Evolutionary conservation across 2,113 vertebrate genomes (phyloP).

Genomic region (Acrocephalus kingi): DNA sequence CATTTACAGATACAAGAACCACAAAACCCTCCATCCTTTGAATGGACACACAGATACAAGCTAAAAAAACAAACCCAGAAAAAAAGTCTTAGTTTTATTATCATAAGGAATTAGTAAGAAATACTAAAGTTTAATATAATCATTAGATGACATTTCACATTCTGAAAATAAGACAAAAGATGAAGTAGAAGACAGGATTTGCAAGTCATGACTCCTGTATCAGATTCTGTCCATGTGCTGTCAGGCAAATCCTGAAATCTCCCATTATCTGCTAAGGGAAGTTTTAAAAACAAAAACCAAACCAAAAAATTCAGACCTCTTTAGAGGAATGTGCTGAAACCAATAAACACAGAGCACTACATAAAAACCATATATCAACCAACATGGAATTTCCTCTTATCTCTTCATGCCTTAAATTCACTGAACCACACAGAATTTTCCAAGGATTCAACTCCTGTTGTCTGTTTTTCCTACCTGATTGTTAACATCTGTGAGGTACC

Average conservation of each 20-base stretch:
- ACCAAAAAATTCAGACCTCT: not conserved
- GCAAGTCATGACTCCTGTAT: not conserved
- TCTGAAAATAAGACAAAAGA: not conserved
- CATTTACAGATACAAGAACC: not conserved
- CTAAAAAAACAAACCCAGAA: not conserved
- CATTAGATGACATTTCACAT: not conserved
- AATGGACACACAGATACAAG: not conserved
- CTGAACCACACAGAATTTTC: not conserved
- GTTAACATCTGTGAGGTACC: conserved; percentile 86
- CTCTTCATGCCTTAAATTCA: not conserved
- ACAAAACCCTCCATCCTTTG: not conserved
- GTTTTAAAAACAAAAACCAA: not conserved
- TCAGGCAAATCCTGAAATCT: not conserved
- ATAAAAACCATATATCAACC: not conserved
- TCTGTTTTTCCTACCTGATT: conserved; percentile 80
- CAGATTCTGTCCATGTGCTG: not conserved
- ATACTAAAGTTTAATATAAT: not conserved
- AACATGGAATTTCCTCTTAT: not conserved
- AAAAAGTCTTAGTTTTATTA: not conserved
- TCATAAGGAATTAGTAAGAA: not conserved
- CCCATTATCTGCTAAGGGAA: not conserved
- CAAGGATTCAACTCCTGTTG: not conserved
- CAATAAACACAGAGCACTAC: not conserved
- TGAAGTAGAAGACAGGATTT: not conserved
- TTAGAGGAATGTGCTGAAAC: not conserved